These are phyloP conservation scores for Arenaria interpres DNA, from an alignment of 2,113 vertebrate genomes.

Conservation along the genomic window DNA sequence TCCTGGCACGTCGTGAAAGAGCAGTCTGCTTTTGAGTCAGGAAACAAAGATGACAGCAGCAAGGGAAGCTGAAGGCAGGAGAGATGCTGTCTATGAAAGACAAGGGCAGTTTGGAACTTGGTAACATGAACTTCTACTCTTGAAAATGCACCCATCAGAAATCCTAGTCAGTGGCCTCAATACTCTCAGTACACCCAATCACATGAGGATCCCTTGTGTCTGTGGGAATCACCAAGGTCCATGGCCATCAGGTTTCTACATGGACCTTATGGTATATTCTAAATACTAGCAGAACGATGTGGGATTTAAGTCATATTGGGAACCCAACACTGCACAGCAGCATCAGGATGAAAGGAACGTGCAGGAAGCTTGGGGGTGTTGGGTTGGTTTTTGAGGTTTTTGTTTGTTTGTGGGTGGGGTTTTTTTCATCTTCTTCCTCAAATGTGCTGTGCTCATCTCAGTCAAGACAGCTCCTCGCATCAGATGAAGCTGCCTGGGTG, in stretches of 20 bases:
- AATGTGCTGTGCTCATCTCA: not conserved
- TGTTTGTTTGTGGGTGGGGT: rapidly evolving
- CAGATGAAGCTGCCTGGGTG: not conserved
- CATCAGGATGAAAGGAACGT: not conserved
- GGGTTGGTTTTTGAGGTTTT: not conserved
- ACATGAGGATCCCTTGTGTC: not conserved
- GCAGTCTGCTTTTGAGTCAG: not conserved
- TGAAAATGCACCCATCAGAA: not conserved
- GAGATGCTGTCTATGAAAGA: not conserved
- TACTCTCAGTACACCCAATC: not conserved
- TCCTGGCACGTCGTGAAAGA: not conserved
- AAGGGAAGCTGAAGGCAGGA: not conserved
- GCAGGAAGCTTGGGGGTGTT: not conserved
- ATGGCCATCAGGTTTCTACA: not conserved
- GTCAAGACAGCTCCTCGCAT: not conserved
- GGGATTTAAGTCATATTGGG: not conserved
- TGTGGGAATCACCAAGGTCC: not conserved
- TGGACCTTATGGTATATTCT: not conserved
- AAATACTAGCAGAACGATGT: not conserved
- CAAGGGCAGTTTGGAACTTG: not conserved
- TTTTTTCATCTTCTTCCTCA: not conserved
- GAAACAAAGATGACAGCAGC: not conserved
- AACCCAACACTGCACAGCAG: not conserved
- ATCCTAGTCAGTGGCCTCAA: not conserved
- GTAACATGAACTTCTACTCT: not conserved